Percentiles rank a stretch among this genome's conserved stretches.
These are phyloP conservation scores for Triplophysa rosa DNA, from an alignment of 2,113 vertebrate species.

Conservation along the genomic window DNA sequence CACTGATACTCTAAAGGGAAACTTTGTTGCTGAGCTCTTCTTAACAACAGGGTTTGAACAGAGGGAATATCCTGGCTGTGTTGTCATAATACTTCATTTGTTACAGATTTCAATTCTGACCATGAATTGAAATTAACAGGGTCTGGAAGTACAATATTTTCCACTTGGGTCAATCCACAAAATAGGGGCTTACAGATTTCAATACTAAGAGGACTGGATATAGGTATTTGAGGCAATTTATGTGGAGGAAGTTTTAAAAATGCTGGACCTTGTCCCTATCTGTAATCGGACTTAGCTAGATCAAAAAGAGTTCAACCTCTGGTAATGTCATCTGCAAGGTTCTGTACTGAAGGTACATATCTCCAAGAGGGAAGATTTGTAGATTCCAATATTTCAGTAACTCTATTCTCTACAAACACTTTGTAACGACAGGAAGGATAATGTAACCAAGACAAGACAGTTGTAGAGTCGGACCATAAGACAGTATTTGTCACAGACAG, in stretches of 20 bases:
- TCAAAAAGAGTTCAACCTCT: not conserved
- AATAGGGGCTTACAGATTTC: not conserved
- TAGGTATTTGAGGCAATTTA: not conserved
- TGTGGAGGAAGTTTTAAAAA: not conserved
- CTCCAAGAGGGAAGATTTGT: not conserved
- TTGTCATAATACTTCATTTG: not conserved
- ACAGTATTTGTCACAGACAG: not conserved
- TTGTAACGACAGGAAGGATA: not conserved
- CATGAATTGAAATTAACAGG: not conserved
- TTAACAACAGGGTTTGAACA: not conserved
- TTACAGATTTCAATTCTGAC: not conserved
- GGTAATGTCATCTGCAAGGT: not conserved
- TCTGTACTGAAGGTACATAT: not conserved
- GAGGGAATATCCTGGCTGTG: not conserved
- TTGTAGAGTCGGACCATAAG: not conserved
- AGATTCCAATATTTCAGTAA: not conserved
- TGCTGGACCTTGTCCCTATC: not conserved
- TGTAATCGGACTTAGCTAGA: not conserved
- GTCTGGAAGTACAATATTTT: not conserved
- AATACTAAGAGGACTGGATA: not conserved
- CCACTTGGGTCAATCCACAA: not conserved
- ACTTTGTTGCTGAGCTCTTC: not conserved
- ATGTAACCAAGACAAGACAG: not conserved
- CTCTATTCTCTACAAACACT: not conserved
- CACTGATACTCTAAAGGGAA: not conserved